A percentile compares a stretch with the other conserved stretches of the same genome.
Evolutionary conservation across 37 sponge, comb jelly and placozoan genomes (phyloP).

Genomic region (Chondrosia reniformis): DNA sequence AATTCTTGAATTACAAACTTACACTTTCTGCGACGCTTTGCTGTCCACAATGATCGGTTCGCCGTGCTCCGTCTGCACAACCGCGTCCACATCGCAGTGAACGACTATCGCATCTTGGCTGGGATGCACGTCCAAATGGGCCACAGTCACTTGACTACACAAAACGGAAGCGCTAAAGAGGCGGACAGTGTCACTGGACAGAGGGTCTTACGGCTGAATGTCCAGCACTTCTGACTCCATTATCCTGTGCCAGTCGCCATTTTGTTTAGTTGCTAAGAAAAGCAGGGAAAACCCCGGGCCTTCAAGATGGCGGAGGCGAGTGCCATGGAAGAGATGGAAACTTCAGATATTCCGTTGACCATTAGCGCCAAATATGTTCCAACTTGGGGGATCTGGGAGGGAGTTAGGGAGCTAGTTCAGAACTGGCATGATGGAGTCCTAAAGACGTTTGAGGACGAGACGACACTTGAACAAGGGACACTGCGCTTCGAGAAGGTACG

Average conservation of each 20-base stretch:
- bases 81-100: conserved; percentile 79
- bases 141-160: conserved; percentile 58
- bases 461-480: background rate
- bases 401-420: conserved; percentile 61
- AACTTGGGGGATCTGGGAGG: conserved; percentile 62
- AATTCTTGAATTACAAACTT: conserved; percentile 13
- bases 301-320: too few species aligned
- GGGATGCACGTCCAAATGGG: conserved; percentile 87
- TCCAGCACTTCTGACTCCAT: background rate
- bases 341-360: conserved; percentile 18
- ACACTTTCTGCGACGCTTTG: conserved; percentile 79
- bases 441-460: background rate
- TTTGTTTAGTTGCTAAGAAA: background rate
- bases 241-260: background rate
- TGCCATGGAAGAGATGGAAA: too few species aligned
- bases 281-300: too few species aligned
- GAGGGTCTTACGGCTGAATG: background rate
- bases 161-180: background rate
- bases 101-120: conserved; percentile 81
- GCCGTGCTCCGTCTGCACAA: conserved; percentile 69
- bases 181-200: too few species aligned
- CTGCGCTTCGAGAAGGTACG: background rate
- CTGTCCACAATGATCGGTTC: conserved; percentile 80
- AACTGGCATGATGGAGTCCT: conserved; percentile 66
- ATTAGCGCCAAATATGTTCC: conserved; percentile 35